Evolutionary conservation across 1,140 invertebrate genomes (phyloP).

Genomic region (Pseudomyrmex flavicornis): DNA sequence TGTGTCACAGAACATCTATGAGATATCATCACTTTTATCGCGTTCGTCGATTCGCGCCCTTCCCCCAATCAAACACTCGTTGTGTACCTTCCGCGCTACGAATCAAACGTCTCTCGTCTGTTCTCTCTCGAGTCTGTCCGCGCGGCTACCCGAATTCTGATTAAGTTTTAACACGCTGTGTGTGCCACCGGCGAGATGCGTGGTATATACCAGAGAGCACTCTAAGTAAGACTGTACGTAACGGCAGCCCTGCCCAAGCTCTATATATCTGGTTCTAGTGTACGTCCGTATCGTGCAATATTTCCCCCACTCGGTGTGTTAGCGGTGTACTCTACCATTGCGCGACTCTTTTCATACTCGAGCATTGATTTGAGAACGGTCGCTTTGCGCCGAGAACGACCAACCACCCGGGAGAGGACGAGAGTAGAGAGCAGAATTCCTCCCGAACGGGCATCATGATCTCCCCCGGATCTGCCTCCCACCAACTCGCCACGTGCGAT

Average conservation of each 20-base stretch:
- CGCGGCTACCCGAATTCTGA: not conserved
- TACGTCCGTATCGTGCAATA: constrained; percentile 83
- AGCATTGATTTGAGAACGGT: constrained; percentile 78
- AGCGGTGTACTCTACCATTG: constrained; percentile 68
- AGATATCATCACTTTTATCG: constrained; percentile 2
- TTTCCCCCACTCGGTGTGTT: constrained; percentile 77
- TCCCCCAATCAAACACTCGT: constrained; percentile 15
- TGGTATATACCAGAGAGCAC: constrained; percentile 80
- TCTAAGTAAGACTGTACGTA: constrained; percentile 85
- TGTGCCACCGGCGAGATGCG: constrained; percentile 77
- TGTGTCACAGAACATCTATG: constrained; percentile 5
- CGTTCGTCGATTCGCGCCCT: not conserved
- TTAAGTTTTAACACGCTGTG: constrained; percentile 61
- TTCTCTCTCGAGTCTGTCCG: not conserved
- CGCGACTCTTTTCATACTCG: constrained; percentile 81
- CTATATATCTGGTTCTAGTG: constrained; percentile 85
- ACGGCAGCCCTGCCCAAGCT: constrained; percentile 85
- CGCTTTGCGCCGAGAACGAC: constrained; percentile 62
- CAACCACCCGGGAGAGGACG: constrained; percentile 77
- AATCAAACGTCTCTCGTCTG: constrained; percentile 31
- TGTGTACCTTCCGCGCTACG: constrained; percentile 36
- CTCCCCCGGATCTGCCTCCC: constrained; percentile 55
- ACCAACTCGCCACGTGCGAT: constrained; percentile 24
- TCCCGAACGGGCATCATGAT: constrained; percentile 73
- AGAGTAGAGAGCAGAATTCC: constrained; percentile 73